Evolutionary conservation across 2,113 vertebrate genomes (phyloP).

Genomic region (Ctenodactylus gundi): DNA sequence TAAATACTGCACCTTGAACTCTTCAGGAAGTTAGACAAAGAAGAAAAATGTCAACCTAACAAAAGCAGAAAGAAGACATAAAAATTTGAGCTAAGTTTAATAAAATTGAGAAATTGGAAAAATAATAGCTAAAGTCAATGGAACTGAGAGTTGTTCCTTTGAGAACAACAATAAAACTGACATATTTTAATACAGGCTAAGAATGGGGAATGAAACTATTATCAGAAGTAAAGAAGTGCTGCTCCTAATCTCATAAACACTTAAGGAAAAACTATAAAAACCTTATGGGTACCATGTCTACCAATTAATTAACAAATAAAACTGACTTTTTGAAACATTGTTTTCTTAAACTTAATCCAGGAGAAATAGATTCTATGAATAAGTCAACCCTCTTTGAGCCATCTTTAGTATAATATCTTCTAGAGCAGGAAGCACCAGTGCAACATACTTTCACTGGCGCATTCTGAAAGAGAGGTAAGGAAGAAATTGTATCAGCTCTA

Average conservation of each 20-base stretch:
- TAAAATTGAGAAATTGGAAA: not conserved
- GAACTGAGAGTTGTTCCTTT: not conserved
- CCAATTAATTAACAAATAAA: not conserved
- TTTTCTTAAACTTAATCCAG: not conserved
- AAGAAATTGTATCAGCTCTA: not conserved
- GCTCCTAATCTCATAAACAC: not conserved
- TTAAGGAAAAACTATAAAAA: too few species aligned
- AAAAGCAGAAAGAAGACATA: not conserved
- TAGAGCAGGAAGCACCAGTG: not conserved
- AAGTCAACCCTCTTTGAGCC: not conserved
- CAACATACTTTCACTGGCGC: not conserved
- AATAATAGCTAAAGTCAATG: not conserved
- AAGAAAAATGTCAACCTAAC: too few species aligned
- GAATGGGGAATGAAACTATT: not conserved
- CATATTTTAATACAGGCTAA: not conserved
- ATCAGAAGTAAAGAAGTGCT: not conserved
- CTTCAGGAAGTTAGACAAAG: not conserved
- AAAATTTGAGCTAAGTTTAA: not conserved
- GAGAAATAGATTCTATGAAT: not conserved
- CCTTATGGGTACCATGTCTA: too few species aligned
- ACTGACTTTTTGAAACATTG: not conserved
- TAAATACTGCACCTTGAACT: not conserved
- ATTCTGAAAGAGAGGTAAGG: not conserved
- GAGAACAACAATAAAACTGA: not conserved
- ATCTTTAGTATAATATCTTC: not conserved